Percentiles rank a stretch among this genome's conserved stretches.
phyloP scores from a whole-genome alignment of 1,140 invertebrate species.

The Heterodera schachtii region DNA sequence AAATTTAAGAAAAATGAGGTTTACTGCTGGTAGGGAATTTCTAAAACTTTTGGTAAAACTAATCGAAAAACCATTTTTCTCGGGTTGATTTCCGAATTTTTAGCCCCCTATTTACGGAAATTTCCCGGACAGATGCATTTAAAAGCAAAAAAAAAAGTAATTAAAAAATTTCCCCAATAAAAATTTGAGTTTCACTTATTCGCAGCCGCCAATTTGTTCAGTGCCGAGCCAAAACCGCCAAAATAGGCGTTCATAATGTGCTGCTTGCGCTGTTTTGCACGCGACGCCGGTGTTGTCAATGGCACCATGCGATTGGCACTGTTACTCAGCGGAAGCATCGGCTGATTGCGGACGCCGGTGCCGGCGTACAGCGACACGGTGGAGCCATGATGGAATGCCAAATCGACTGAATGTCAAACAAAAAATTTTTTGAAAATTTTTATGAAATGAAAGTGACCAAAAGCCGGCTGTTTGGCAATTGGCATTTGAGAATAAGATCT shows the following conservation, averaged over 20 bases:
- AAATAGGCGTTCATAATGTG: not conserved
- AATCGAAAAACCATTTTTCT: too few species aligned
- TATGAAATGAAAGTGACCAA: not conserved
- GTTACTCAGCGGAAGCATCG: not conserved
- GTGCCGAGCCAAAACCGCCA: not conserved
- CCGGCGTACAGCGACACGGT: not conserved
- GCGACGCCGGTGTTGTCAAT: not conserved
- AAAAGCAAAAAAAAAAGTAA: too few species aligned
- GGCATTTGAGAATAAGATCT: too few species aligned
- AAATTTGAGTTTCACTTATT: not conserved
- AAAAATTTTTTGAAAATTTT: not conserved
- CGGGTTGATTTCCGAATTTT: not conserved
- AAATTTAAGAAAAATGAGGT: too few species aligned
- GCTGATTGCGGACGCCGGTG: not conserved
- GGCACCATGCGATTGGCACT: not conserved
- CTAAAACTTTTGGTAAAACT: too few species aligned
- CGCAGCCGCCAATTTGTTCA: not conserved
- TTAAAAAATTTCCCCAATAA: too few species aligned
- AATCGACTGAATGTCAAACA: not conserved
- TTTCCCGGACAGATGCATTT: too few species aligned
- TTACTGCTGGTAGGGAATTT: too few species aligned
- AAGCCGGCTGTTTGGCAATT: too few species aligned
- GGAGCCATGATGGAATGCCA: not conserved
- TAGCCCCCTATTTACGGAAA: not conserved
- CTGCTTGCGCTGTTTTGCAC: not conserved